Conservation (phyloP, 2,113 vertebrate species). For the Natator depressus region DNA sequence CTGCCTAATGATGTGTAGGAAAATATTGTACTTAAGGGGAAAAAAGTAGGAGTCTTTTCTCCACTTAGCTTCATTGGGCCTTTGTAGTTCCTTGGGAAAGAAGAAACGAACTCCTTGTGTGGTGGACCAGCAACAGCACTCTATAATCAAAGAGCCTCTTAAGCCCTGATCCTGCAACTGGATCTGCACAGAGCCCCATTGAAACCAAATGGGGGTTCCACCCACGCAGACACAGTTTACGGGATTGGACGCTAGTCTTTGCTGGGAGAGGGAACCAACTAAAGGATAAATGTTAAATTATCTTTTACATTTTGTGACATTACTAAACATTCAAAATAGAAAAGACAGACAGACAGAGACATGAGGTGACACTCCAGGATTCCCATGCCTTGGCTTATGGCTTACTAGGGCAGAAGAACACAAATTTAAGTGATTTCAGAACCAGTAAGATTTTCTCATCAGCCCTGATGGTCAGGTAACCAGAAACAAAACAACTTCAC, state of each 20-base stretch:
- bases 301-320: background rate
- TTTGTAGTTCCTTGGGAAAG: background rate
- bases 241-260: background rate
- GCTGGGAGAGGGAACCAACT: rapidly evolving
- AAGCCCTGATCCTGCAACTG: background rate
- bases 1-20: background rate
- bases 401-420: rapidly evolving
- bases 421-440: rapidly evolving
- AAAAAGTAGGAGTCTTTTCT: rapidly evolving
- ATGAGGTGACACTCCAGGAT: background rate
- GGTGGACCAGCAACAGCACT: background rate
- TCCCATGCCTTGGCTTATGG: rapidly evolving
- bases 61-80: background rate
- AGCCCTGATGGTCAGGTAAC: rapidly evolving
- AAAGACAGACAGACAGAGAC: too few species aligned
- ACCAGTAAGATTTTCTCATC: background rate
- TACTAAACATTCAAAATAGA: background rate
- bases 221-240: background rate
- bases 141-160: rapidly evolving
- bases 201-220: background rate
- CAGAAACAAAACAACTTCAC: rapidly evolving
- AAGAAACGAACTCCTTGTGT: background rate
- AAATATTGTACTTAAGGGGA: background rate
- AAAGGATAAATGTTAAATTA: background rate
- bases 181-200: background rate